A percentile compares a stretch with the other conserved stretches of the same genome.
Evolutionary conservation across 2,888 invertebrate genomes (phyloP).

Genomic region (Brassicogethes aeneus): DNA sequence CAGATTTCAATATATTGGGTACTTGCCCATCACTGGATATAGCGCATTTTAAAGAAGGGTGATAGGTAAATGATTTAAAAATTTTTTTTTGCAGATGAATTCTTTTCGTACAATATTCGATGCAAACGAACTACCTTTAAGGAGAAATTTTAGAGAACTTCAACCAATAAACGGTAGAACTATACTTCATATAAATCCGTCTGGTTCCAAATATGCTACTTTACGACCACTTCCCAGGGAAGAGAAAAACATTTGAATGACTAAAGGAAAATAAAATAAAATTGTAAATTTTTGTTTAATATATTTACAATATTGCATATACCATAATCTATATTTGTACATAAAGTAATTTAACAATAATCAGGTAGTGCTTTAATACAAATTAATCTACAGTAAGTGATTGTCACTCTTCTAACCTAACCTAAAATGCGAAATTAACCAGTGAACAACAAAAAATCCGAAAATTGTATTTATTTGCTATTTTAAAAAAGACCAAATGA

Average conservation of each 20-base stretch:
- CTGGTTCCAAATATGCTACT: slow-evolving; percentile 6
- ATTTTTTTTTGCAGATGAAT: slow-evolving; percentile 40
- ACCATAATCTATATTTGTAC: slow-evolving; percentile 25
- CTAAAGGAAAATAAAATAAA: too few relatives aligned
- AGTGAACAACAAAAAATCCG: slow-evolving; percentile 11
- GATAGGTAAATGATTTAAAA: slow-evolving; percentile 1
- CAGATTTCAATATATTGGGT: too few relatives aligned
- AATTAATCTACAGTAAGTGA: slow-evolving; percentile 25
- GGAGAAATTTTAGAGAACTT: slow-evolving; percentile 46
- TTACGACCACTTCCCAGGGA: background rate
- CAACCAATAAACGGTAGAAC: slow-evolving; percentile 36
- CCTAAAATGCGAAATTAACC: slow-evolving; percentile 2
- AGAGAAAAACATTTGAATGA: too few relatives aligned
- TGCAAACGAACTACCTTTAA: slow-evolving; percentile 38
- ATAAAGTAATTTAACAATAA: slow-evolving; percentile 23
- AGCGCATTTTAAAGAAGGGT: slow-evolving; percentile 4
- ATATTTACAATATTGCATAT: slow-evolving; percentile 26
- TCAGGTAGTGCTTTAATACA: slow-evolving; percentile 24
- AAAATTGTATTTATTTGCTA: slow-evolving; percentile 13
- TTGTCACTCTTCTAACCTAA: slow-evolving; percentile 22
- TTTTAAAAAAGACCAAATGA: slow-evolving; percentile 11
- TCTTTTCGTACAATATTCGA: slow-evolving; percentile 48
- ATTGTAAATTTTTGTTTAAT: slow-evolving; percentile 19
- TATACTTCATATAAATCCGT: slow-evolving; percentile 12
- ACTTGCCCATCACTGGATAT: background rate